Base-by-base conservation (phyloP, 2,797 vertebrate species). In the Protonibea diacanthus region DNA sequence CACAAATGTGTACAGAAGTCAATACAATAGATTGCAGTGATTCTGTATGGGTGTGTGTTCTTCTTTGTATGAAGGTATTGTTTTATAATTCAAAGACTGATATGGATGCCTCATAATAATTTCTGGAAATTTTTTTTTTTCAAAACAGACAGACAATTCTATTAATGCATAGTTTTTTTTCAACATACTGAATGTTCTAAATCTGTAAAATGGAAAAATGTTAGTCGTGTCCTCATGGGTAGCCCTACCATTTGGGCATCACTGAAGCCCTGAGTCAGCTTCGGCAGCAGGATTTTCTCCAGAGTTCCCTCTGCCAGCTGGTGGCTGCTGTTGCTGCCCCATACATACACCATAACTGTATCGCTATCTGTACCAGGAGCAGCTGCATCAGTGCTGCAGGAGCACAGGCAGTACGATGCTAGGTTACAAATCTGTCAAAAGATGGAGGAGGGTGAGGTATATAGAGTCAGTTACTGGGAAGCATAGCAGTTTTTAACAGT, bases 251-350 rank as follows among this genome's bases (percentile, higher is more conserved):
- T 96, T 84, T 96, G 95, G n/a, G 95, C 95, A 27, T 96, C 95
- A 58, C 91, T 95, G 84, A 96, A 96, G 83, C 96, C 96, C 76
- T 96, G 95, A 1, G 96, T 96, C 51, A 96, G 89, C 85, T 96
- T 96, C 72, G 96, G 96, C 80, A 96, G 92, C 72, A 96, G 88
- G 81, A 96, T 96, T 91, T 96, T 96, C 91, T 96, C 96, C 83
- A 96, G 92, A 0, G 95, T 96, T 81, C 96, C 96, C 82, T 96
- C 96, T n/a, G 96, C 96, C 73, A 96, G 93, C 88, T 96, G 96
- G 89, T 96, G 96, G 80, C 95, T 96, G 90, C 96, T 96, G 93
- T 96, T 96, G 91, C 96, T 96, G 72, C 96, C 96, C 95, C 95
- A 96, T 67, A 96, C 96, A 49, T 96, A 96, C 83, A 96, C 96